These are phyloP conservation scores for Encarsia formosa DNA, from an alignment of 2,888 invertebrate genomes.

Conservation along the genomic window DNA sequence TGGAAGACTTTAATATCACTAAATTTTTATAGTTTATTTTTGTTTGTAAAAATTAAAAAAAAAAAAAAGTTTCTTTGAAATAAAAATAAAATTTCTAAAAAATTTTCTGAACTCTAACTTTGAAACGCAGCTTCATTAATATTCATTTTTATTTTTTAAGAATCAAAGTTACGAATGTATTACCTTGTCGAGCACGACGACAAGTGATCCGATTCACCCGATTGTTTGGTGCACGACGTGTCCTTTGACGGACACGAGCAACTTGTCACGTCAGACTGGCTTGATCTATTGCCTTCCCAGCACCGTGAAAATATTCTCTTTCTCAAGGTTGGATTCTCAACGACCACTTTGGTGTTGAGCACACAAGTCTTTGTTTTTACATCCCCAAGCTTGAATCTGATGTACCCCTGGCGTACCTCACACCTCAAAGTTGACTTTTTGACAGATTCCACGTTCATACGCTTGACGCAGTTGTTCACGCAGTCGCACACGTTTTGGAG, in stretches of 20 bases:
- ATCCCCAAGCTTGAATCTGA: slow-evolving; percentile 9
- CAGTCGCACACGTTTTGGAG: slow-evolving; percentile 7
- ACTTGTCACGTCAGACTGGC: neutral
- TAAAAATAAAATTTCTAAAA: no score
- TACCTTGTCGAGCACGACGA: neutral
- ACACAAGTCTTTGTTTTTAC: neutral
- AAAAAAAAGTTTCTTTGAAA: no score
- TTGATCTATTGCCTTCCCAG: neutral
- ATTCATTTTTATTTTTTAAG: no score
- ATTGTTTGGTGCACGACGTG: no score
- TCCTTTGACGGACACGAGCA: neutral
- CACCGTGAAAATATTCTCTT: neutral
- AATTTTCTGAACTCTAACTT: no score
- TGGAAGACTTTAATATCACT: no score
- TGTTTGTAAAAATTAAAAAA: no score
- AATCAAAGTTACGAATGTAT: no score
- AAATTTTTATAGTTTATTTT: no score
- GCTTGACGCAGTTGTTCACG: slow-evolving; percentile 1
- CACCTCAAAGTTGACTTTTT: slow-evolving; percentile 3
- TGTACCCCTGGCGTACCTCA: slow-evolving; percentile 6
- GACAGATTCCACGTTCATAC: neutral
- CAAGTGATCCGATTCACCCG: neutral
- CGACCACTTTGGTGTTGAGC: neutral
- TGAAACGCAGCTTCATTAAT: no score
- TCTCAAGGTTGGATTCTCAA: neutral